These are phyloP conservation scores for Lophius americanus DNA, from an alignment of 2,797 vertebrate genomes.

Conservation along the genomic window DNA sequence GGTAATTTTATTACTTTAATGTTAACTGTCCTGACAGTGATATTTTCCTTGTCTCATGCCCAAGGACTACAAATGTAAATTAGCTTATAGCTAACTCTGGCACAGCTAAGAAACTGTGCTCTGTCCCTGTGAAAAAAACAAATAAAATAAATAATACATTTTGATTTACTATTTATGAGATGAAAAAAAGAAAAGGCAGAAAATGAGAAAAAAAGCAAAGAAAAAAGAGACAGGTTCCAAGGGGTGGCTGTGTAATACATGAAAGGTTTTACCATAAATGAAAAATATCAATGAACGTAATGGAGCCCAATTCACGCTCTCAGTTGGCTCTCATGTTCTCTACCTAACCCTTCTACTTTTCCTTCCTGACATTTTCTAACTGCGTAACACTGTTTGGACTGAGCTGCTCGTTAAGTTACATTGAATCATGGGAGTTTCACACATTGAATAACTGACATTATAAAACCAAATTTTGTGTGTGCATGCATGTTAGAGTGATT, in stretches of 20 bases:
- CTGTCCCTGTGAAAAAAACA: too few species aligned
- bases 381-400: slow-evolving; percentile 38
- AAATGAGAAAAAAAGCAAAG: not conserved
- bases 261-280: slow-evolving; percentile 15
- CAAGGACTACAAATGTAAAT: too few species aligned
- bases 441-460: slow-evolving; percentile 83
- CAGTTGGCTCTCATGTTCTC: slow-evolving; percentile 50
- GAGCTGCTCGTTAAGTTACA: slow-evolving; percentile 70
- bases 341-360: slow-evolving; percentile 29
- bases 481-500: slow-evolving; percentile 49
- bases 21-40: too few species aligned
- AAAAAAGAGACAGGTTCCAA: not conserved
- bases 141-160: not conserved
- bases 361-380: slow-evolving; percentile 27
- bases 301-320: not conserved
- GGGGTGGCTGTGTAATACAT: slow-evolving; percentile 11
- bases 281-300: slow-evolving; percentile 15
- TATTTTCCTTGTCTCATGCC: too few species aligned
- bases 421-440: slow-evolving; percentile 68
- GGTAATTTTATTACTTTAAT: too few species aligned
- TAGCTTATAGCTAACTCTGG: too few species aligned
- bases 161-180: not conserved
- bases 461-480: slow-evolving; percentile 79
- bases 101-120: too few species aligned
- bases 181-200: not conserved